Evolutionary conservation across 2,888 invertebrate genomes (phyloP).

Genomic region (Drosophila mimetica): DNA sequence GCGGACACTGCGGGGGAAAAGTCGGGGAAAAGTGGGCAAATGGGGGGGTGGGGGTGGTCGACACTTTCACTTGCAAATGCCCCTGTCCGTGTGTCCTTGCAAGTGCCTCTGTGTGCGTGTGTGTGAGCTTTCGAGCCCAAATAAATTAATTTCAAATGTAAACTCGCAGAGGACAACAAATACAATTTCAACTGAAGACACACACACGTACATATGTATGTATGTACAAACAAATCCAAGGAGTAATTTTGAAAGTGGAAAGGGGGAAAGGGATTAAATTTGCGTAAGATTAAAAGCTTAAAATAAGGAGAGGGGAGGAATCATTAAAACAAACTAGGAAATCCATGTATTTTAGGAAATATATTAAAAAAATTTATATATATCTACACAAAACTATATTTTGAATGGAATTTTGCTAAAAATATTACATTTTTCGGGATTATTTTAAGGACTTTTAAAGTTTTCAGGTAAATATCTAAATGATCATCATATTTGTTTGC

Average conservation of each 20-base stretch:
- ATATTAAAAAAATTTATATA: no score
- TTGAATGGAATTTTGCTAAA: neutral
- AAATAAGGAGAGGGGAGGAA: neutral
- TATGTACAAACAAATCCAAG: neutral
- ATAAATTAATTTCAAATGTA: slow-evolving; percentile 78
- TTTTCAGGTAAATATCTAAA: no score
- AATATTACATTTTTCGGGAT: neutral
- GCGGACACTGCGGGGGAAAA: slow-evolving; percentile 63
- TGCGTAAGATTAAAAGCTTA: neutral
- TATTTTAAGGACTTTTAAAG: no score
- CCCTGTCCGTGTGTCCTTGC: slow-evolving; percentile 5
- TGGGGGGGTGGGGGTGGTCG: slow-evolving; percentile 45
- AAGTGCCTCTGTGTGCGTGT: slow-evolving; percentile 5
- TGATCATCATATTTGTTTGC: neutral
- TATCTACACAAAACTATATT: no score
- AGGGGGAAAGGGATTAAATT: neutral
- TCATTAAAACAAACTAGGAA: neutral
- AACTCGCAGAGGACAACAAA: slow-evolving; percentile 62
- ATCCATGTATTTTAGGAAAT: neutral
- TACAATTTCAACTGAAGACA: slow-evolving; percentile 67
- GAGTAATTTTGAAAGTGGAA: neutral
- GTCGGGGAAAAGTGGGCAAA: slow-evolving; percentile 9
- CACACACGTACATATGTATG: slow-evolving; percentile 16
- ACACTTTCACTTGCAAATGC: slow-evolving; percentile 73
- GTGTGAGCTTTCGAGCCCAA: slow-evolving; percentile 56